Percentiles rank a stretch among this genome's conserved stretches.
phyloP scores from a whole-genome alignment of 2,113 vertebrate genomes.

The Takifugu flavidus region DNA sequence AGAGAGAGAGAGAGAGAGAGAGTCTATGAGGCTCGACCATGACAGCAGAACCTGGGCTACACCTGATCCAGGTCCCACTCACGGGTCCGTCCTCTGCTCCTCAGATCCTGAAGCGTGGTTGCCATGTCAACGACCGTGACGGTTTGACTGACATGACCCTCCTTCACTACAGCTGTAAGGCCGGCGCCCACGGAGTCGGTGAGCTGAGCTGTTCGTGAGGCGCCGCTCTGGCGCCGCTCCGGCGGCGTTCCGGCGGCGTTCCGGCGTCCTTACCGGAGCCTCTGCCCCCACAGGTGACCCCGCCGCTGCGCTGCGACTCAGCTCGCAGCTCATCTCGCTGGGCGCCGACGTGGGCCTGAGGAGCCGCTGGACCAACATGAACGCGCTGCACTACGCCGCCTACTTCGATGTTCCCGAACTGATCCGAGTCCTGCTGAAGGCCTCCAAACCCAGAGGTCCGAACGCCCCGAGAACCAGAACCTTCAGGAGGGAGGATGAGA shows the following conservation, averaged over 20 bases:
- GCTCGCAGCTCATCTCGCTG: slow-evolving; percentile 80
- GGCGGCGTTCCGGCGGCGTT: neutral
- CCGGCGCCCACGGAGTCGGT: slow-evolving; percentile 57
- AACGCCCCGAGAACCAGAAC: neutral
- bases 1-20: no score
- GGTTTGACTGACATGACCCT: slow-evolving; percentile 93
- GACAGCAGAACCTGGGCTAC: no score
- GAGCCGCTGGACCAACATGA: slow-evolving; percentile 96
- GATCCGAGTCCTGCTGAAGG: slow-evolving; percentile 84
- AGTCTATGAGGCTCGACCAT: no score
- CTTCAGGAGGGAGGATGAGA: neutral
- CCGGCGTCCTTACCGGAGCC: neutral
- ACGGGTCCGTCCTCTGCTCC: neutral
- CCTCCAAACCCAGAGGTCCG: slow-evolving; percentile 80
- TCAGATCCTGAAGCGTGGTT: slow-evolving; percentile 89
- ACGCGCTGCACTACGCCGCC: slow-evolving; percentile 88
- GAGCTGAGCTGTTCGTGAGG: no score
- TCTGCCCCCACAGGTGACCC: slow-evolving; percentile 79
- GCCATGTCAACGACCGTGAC: slow-evolving; percentile 90
- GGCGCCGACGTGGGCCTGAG: slow-evolving; percentile 86
- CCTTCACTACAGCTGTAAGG: slow-evolving; percentile 92
- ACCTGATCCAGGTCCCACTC: neutral
- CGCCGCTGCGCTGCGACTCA: slow-evolving; percentile 81
- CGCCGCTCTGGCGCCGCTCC: no score
- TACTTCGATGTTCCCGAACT: slow-evolving; percentile 91